phyloP scores from a whole-genome alignment of 2,113 vertebrate species.

The Morone saxatilis region DNA sequence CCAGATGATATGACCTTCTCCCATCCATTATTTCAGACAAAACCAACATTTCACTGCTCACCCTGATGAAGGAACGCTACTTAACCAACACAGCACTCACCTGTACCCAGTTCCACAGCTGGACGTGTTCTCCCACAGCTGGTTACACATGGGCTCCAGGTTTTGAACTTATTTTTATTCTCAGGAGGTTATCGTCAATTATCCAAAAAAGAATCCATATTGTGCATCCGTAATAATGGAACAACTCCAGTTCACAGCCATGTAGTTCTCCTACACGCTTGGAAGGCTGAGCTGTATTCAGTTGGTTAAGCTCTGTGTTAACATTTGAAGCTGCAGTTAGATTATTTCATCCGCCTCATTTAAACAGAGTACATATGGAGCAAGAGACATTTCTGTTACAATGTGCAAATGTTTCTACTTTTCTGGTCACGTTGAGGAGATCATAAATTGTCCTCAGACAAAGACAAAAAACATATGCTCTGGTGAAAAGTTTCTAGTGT shows the following conservation, averaged over 20 bases:
- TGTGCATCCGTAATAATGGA: too few relatives aligned
- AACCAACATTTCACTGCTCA: neutral
- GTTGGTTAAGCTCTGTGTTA: neutral
- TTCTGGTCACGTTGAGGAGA: neutral
- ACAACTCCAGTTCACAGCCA: too few relatives aligned
- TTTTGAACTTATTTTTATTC: too few relatives aligned
- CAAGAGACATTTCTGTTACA: neutral
- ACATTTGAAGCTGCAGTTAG: neutral
- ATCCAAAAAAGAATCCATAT: too few relatives aligned
- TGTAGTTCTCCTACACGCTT: too few relatives aligned
- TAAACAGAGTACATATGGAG: neutral
- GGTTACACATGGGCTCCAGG: neutral
- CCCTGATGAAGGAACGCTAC: neutral
- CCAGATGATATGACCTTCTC: slow-evolving; percentile 45
- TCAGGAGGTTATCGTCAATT: too few relatives aligned
- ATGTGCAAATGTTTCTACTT: too few relatives aligned
- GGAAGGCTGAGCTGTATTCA: too few relatives aligned
- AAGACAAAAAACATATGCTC: neutral
- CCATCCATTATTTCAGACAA: slow-evolving; percentile 22
- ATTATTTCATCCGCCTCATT: neutral
- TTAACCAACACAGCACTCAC: neutral
- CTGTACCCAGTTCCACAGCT: neutral
- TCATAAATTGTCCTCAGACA: neutral
- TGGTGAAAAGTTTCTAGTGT: neutral
- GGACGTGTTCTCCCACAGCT: neutral